Percentiles rank a stretch among this genome's conserved stretches.
These are phyloP conservation scores for Micoletzkya japonica DNA, from an alignment of 2,888 invertebrate genomes.

Conservation along the genomic window DNA sequence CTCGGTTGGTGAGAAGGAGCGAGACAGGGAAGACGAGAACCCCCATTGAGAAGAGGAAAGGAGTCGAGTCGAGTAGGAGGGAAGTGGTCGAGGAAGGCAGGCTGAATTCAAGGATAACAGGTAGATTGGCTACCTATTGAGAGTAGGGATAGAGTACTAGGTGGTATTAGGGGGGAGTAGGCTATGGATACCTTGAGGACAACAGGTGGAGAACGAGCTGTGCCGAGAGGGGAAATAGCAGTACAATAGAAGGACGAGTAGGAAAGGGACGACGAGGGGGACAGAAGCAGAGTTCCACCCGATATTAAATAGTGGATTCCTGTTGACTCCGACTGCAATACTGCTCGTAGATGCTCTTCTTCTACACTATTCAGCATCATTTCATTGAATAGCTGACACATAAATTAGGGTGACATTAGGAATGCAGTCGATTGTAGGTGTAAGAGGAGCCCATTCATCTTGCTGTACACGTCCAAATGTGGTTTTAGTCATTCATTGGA, in stretches of 20 bases:
- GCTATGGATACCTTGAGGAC: conserved; percentile 14
- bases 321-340: no score
- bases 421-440: no score
- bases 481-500: no score
- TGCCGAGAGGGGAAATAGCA: conserved; percentile 38
- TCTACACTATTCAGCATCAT: no score
- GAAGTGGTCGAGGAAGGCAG: conserved; percentile 48
- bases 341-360: no score
- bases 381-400: no score
- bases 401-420: no score
- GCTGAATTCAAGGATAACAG: conserved; percentile 21
- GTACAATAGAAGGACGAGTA: conserved; percentile 49
- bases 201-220: conserved; percentile 31
- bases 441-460: no score
- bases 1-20: conserved; percentile 61
- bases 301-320: conserved; percentile 39
- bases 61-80: conserved; percentile 45
- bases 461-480: no score
- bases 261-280: conserved; percentile 37
- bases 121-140: neutral
- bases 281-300: conserved; percentile 45
- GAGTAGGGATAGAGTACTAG: no score
- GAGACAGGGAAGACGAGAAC: conserved; percentile 54
- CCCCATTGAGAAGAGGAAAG: conserved; percentile 52
- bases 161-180: neutral